A percentile compares a stretch with the other conserved stretches of the same genome.
Conservation (phyloP, 2,888 invertebrate genomes). For the Dasypogon diadema region DNA sequence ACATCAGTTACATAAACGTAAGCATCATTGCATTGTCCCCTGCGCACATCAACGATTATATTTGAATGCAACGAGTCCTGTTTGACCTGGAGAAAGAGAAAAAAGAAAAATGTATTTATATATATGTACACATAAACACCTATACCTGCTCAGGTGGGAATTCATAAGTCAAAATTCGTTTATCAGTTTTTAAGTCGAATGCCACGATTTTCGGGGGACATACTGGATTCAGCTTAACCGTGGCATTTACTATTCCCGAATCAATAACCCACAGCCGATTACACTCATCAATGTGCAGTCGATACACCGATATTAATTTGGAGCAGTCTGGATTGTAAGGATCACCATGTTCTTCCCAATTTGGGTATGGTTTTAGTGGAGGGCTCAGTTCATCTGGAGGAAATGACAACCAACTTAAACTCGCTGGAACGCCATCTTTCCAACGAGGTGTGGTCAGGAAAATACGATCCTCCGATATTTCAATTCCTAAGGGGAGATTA, state of each 20-base stretch:
- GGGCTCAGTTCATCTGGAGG: conserved; percentile 74
- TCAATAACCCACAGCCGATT: conserved; percentile 84
- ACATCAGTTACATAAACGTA: conserved; percentile 76
- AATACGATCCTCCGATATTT: conserved; percentile 76
- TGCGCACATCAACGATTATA: conserved; percentile 72
- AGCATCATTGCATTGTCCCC: conserved; percentile 72
- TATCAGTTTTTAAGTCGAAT: conserved; percentile 78
- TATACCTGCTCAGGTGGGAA: conserved; percentile 74
- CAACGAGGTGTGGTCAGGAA: conserved; percentile 84
- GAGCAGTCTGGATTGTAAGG: conserved; percentile 71
- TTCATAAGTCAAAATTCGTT: conserved; percentile 73
- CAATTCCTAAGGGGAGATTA: conserved; percentile 81
- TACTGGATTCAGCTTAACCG: conserved; percentile 75
- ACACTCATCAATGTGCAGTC: conserved; percentile 80
- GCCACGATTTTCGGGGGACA: conserved; percentile 81
- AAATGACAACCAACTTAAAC: conserved; percentile 76
- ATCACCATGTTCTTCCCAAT: conserved; percentile 72
- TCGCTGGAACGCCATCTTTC: conserved; percentile 81
- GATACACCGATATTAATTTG: conserved; percentile 81
- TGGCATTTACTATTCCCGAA: conserved; percentile 81
- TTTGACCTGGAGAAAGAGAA: conserved; percentile 69
- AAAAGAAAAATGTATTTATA: neutral
- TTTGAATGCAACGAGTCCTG: conserved; percentile 74
- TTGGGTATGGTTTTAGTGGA: conserved; percentile 79
- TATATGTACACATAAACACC: neutral